Base-by-base conservation (phyloP, 2,888 invertebrate species). In the Tortrix viridana region DNA sequence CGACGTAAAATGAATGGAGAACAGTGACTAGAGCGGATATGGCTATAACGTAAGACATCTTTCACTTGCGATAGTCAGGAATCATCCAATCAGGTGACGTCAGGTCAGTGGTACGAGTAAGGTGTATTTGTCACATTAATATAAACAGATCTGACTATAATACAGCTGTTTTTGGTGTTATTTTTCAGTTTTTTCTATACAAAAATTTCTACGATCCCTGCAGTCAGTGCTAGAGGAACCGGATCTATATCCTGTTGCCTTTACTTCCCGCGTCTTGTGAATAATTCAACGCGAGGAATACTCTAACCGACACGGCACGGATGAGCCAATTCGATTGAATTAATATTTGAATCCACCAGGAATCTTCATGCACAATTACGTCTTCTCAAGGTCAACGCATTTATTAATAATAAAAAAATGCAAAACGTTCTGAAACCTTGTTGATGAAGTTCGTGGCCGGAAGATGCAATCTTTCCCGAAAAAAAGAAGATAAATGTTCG, bases 191-290 rank as follows among this genome's bases (percentile, higher is more conserved):
- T 38, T 38, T 43, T 26, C 6, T 23, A 43, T 26, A 5, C 5
- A 14, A 7, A 44, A 1, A 23, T 7, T 41, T 41, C 47, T 23
- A 23, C 46, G 20, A 16, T 41, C 44, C 52, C 44, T 41, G 6
- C 22, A 20, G 16, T 23, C 12, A 26, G 23, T 38, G 54, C 26
- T 68, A 70, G 77, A 79, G 81, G 80, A 81, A 89, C 88, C 89
- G 89, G 89, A 89, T 87, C 83, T 86, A 73, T 88, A 84, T 89
- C 89, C 89, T 84, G 87, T 77, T 76, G 70, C 71, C 66, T 71
- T 70, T 72, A 79, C 79, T 79, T 81, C 81, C 84, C 78, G 74
- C 74, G 70, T 66, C 70, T 60, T n/a, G 60, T 88, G 84, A 84
- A 89, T 89, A 75, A 89, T 89, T 84, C 84, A 88, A 32, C 49